Evolutionary conservation across 2,113 vertebrate genomes (phyloP).

Genomic region (Abramis brama): DNA sequence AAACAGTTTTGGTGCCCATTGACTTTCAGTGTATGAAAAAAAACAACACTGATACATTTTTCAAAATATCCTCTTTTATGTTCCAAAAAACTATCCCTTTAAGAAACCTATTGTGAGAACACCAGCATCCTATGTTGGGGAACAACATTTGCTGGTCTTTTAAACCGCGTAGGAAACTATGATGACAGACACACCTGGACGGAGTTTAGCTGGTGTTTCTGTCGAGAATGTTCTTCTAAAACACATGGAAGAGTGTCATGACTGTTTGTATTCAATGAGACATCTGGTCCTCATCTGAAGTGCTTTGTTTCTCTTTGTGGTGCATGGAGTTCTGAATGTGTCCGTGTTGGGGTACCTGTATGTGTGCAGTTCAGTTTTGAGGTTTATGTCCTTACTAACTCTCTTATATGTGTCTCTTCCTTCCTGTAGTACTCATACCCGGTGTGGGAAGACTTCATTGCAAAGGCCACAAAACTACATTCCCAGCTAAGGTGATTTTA

Average conservation of each 20-base stretch:
- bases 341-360: background rate
- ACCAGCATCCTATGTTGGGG: background rate
- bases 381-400: conserved; percentile 30
- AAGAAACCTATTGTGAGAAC: no score
- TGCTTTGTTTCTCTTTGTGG: conserved; percentile 37
- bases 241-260: conserved; percentile 26
- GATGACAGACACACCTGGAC: conserved; percentile 12
- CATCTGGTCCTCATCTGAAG: conserved; percentile 47
- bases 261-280: conserved; percentile 35
- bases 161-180: background rate
- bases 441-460: conserved; percentile 98
- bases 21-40: background rate
- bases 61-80: background rate
- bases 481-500: conserved; percentile 91
- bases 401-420: conserved; percentile 23
- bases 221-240: conserved; percentile 8
- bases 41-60: background rate
- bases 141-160: conserved; percentile 19
- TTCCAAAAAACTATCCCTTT: background rate
- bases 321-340: conserved; percentile 13
- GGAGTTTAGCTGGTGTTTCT: background rate
- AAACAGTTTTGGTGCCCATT: background rate
- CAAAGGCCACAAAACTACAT: conserved; percentile 97
- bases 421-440: conserved; percentile 90
- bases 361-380: background rate